Conservation (phyloP, 1,140 invertebrate species). For the Caenorhabditis inopinata region DNA sequence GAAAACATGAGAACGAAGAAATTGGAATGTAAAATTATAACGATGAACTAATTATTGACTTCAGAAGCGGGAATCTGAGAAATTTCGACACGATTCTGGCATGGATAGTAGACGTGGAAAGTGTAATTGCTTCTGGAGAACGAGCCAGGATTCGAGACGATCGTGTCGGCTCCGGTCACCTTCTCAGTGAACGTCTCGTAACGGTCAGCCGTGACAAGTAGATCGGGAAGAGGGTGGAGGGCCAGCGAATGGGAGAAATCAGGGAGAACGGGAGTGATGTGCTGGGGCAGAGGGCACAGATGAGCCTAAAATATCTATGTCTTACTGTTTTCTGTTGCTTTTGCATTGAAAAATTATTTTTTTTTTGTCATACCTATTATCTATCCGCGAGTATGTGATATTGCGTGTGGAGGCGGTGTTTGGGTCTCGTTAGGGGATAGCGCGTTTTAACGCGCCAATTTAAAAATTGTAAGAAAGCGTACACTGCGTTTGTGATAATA, state of each 20-base stretch:
- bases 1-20: too few species aligned
- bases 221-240: conserved; percentile 42
- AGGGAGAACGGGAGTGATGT: conserved; percentile 33
- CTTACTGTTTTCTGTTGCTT: too few species aligned
- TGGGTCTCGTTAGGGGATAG: too few species aligned
- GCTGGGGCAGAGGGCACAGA: conserved; percentile 35
- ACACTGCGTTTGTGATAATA: too few species aligned
- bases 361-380: too few species aligned
- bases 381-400: too few species aligned
- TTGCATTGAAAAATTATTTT: too few species aligned
- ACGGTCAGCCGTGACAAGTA: conserved; percentile 35
- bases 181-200: conserved; percentile 29
- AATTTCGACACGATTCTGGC: not conserved
- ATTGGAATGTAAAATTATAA: too few species aligned
- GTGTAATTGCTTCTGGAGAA: conserved; percentile 15
- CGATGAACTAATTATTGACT: not conserved
- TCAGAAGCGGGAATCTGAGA: not conserved
- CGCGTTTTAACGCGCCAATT: too few species aligned
- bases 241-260: conserved; percentile 21
- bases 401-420: too few species aligned
- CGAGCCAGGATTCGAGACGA: conserved; percentile 42
- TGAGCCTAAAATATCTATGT: conserved; percentile 13
- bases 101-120: conserved; percentile 41
- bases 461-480: too few species aligned
- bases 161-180: not conserved